These are phyloP conservation scores for Ips nitidus DNA, from an alignment of 1,140 invertebrate species.

Conservation along the genomic window DNA sequence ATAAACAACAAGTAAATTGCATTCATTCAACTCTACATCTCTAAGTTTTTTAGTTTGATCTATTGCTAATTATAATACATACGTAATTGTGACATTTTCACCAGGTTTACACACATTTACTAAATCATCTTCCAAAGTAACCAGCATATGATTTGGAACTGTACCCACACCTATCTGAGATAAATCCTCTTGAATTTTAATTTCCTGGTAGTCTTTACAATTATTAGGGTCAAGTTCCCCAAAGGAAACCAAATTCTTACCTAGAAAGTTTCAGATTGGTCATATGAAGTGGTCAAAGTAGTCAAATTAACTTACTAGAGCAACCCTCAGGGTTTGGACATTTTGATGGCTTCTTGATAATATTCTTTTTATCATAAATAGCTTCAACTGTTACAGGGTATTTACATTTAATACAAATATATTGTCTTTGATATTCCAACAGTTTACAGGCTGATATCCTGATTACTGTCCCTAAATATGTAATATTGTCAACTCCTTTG, in stretches of 20 bases:
- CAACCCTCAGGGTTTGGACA: slow-evolving; percentile 66
- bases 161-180: slow-evolving; percentile 69
- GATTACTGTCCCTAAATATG: slow-evolving; percentile 69
- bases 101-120: slow-evolving; percentile 87
- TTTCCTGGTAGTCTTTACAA: slow-evolving; percentile 88
- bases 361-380: slow-evolving; percentile 68
- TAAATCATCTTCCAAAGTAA: slow-evolving; percentile 83
- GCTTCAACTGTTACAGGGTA: slow-evolving; percentile 66
- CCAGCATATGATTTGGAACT: slow-evolving; percentile 76
- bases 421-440: slow-evolving; percentile 73
- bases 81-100: slow-evolving; percentile 85
- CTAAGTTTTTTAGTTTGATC: neutral
- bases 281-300: neutral
- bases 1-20: no score
- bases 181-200: slow-evolving; percentile 82
- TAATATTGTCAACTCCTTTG: no score
- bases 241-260: slow-evolving; percentile 54
- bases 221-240: slow-evolving; percentile 62
- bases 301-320: slow-evolving; percentile 49
- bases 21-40: no score
- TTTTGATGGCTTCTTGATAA: slow-evolving; percentile 59
- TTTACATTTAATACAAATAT: slow-evolving; percentile 79
- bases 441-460: slow-evolving; percentile 74
- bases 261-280: neutral
- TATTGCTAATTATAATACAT: slow-evolving; percentile 24